These are phyloP conservation scores for Micrastur ruficollis DNA, from an alignment of 2,797 vertebrate species.

Conservation along the genomic window DNA sequence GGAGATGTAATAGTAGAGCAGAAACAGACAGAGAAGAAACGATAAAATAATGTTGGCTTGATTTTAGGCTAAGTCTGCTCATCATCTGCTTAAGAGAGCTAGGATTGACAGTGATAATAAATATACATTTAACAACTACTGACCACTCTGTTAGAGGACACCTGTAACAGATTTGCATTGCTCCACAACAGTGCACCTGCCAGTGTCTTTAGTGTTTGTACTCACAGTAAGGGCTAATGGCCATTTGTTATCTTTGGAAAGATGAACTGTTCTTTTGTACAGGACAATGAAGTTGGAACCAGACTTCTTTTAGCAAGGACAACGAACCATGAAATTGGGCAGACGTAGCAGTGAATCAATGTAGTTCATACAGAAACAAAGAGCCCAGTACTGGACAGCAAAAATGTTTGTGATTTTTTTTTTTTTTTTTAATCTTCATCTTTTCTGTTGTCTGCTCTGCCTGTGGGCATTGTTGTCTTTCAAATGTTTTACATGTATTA, in stretches of 20 bases:
- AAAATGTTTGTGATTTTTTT: not conserved
- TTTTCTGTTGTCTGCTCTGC: not conserved
- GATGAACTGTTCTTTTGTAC: not conserved
- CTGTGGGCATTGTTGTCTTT: not conserved
- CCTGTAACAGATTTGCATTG: not conserved
- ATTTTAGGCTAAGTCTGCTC: not conserved
- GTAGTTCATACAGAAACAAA: not conserved
- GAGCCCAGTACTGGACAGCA: not conserved
- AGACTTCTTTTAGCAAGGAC: conserved; percentile 2
- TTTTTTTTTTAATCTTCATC: not conserved
- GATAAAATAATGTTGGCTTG: not conserved
- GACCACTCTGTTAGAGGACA: accelerated
- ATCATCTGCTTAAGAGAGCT: not conserved
- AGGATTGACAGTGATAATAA: not conserved
- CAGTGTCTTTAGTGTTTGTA: not conserved
- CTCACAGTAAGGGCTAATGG: not conserved
- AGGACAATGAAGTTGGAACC: conserved; percentile 11
- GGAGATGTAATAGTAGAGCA: not conserved
- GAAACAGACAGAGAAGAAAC: not conserved
- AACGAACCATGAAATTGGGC: conserved; percentile 49
- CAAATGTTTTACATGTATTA: not conserved
- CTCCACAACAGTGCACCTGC: not conserved
- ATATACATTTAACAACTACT: not conserved
- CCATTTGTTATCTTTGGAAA: conserved; percentile 40
- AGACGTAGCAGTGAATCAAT: not conserved